A percentile compares a stretch with the other conserved stretches of the same genome.
These are phyloP conservation scores for Caracal caracal DNA, from an alignment of 2,113 vertebrate species.

Conservation along the genomic window DNA sequence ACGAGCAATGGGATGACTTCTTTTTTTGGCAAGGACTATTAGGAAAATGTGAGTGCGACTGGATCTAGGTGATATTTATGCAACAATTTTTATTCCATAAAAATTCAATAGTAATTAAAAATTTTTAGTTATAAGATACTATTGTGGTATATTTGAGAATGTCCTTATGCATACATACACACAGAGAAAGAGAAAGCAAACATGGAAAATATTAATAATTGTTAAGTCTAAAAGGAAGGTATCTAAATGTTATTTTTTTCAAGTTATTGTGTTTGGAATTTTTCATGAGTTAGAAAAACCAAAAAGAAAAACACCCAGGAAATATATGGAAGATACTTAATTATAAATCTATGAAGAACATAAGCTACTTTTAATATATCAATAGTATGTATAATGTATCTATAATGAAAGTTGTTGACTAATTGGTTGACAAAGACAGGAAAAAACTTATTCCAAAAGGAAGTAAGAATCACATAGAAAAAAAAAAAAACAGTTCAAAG, in stretches of 20 bases:
- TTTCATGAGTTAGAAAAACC: not conserved
- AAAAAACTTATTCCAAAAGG: slow-evolving; percentile 2
- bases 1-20: not conserved
- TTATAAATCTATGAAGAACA: slow-evolving; percentile 11
- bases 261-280: slow-evolving; percentile 18
- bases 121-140: not conserved
- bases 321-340: not conserved
- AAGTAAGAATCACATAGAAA: not conserved
- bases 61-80: not conserved
- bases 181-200: not conserved
- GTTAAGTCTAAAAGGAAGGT: not conserved
- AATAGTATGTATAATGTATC: not conserved
- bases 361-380: not conserved
- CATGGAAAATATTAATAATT: not conserved
- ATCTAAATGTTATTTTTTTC: not conserved
- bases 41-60: not conserved
- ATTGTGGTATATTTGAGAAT: not conserved
- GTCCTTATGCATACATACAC: not conserved
- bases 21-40: not conserved
- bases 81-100: not conserved
- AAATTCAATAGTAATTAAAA: not conserved
- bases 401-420: not conserved
- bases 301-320: not conserved
- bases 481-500: not conserved
- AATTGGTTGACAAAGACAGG: not conserved